phyloP scores from a whole-genome alignment of 2,113 vertebrate genomes.

The Blennius ocellaris region DNA sequence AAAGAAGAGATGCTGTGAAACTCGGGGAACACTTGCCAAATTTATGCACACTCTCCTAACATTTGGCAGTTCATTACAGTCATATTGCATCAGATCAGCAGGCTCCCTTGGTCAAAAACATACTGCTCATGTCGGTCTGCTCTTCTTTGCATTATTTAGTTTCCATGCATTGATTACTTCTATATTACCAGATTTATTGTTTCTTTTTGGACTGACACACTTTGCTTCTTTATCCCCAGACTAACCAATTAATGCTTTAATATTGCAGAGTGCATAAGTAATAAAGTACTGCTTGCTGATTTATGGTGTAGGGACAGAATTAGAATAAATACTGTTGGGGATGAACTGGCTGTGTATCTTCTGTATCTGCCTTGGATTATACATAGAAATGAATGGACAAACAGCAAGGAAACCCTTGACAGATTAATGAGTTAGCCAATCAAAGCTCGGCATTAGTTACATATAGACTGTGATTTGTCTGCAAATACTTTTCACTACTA shows the following conservation, averaged over 20 bases:
- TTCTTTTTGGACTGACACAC: conserved; percentile 13
- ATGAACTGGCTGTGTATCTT: conserved; percentile 28
- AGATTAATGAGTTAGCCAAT: conserved; percentile 58
- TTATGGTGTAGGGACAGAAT: conserved; percentile 35
- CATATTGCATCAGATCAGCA: conserved; percentile 35
- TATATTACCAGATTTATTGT: conserved; percentile 23
- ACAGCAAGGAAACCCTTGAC: conserved; percentile 12
- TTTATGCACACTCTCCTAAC: conserved; percentile 1
- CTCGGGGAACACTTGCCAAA: conserved; percentile 2
- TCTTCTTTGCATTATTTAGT: conserved; percentile 1
- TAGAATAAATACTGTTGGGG: conserved; percentile 42
- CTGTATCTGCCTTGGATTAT: conserved; percentile 7
- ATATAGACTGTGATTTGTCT: conserved; percentile 28
- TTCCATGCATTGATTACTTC: conserved; percentile 18
- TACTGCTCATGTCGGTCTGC: neutral
- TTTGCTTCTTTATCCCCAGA: conserved; percentile 46
- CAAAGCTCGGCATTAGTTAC: conserved; percentile 45
- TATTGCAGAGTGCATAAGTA: conserved; percentile 37
- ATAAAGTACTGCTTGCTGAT: conserved; percentile 43
- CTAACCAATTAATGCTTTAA: conserved; percentile 52
- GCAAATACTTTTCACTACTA: conserved; percentile 40
- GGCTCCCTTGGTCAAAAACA: conserved; percentile 14
- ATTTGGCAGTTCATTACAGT: conserved; percentile 42
- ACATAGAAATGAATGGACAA: conserved; percentile 21
- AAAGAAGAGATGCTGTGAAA: conserved; percentile 12